phyloP scores from a whole-genome alignment of 2,113 vertebrate species.

The Platysternon megacephalum region DNA sequence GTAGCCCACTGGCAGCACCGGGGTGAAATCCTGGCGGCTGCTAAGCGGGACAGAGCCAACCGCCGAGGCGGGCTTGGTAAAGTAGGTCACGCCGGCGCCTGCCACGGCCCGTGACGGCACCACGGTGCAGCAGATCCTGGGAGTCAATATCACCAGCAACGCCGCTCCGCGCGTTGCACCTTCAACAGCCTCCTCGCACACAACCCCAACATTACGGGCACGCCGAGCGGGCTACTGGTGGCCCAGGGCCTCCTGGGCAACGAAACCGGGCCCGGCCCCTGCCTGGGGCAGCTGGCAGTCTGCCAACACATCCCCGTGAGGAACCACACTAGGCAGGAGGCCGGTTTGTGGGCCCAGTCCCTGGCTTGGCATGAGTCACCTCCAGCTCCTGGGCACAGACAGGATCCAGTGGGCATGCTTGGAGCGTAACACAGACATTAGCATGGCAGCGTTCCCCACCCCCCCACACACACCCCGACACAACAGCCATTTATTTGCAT shows the following conservation, averaged over 20 bases:
- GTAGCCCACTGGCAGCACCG: background rate
- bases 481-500: background rate
- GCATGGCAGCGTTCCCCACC: background rate
- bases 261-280: background rate
- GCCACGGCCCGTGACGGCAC: background rate
- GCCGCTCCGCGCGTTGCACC: background rate
- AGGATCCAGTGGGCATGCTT: background rate
- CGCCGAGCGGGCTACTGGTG: background rate
- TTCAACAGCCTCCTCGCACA: background rate
- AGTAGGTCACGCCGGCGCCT: background rate
- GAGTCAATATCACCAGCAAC: background rate
- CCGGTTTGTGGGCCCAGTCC: background rate
- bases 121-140: background rate
- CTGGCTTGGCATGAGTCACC: background rate
- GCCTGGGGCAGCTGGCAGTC: background rate
- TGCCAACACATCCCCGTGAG: background rate
- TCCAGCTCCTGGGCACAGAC: background rate
- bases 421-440: background rate
- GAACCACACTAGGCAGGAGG: background rate
- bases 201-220: background rate
- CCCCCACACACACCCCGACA: rapidly evolving
- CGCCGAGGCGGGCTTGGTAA: background rate
- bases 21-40: background rate
- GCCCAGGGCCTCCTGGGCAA: background rate
- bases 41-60: background rate